Conservation (phyloP, 1,140 invertebrate genomes). For the Bradysia coprophila region DNA sequence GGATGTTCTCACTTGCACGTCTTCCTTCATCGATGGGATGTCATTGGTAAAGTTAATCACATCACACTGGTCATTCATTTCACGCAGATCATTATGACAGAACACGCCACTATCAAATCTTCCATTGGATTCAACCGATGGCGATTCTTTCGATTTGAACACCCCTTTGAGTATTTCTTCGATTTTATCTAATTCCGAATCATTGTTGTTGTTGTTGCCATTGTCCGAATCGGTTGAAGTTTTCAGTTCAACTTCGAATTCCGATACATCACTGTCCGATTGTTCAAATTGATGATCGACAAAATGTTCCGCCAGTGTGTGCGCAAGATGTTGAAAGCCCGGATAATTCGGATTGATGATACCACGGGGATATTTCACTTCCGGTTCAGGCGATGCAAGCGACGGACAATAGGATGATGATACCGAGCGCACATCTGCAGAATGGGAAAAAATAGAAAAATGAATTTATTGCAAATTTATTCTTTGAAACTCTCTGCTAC, state of each 20-base stretch:
- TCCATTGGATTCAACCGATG: too few relatives aligned
- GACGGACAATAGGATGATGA: neutral
- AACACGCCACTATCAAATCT: too few relatives aligned
- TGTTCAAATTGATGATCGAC: conserved; percentile 13
- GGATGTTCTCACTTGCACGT: conserved; percentile 2
- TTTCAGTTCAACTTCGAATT: conserved; percentile 14
- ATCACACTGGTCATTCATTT: too few relatives aligned
- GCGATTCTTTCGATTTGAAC: neutral
- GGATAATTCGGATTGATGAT: conserved; percentile 66
- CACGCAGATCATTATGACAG: too few relatives aligned
- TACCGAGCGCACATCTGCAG: neutral
- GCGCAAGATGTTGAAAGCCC: conserved; percentile 39
- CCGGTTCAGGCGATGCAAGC: neutral
- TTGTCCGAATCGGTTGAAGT: conserved; percentile 18
- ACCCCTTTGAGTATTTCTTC: neutral
- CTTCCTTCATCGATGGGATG: too few relatives aligned
- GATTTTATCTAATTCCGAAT: conserved; percentile 5
- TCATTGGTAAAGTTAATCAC: too few relatives aligned
- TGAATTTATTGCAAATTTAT: neutral
- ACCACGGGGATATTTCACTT: conserved; percentile 28
- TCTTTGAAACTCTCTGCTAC: too few relatives aligned
- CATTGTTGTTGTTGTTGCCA: conserved; percentile 15
- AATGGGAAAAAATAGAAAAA: neutral
- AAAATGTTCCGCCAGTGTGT: conserved; percentile 16
- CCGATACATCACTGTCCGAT: conserved; percentile 27